Conservation (phyloP, 2,113 vertebrate genomes). For the Sinocyclocheilus anshuiensis region DNA sequence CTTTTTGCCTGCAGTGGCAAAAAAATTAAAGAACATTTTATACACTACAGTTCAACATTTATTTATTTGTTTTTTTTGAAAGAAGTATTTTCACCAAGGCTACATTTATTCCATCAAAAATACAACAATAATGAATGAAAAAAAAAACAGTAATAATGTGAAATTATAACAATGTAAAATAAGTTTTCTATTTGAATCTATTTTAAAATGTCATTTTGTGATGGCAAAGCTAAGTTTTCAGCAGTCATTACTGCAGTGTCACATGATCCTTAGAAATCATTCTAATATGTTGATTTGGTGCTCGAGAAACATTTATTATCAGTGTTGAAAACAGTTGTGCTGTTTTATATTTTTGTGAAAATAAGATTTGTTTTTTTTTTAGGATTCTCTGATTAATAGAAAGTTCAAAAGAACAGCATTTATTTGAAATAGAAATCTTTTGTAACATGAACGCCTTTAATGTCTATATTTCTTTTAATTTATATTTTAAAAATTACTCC, state of each 20-base stretch:
- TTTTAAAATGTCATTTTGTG: background rate
- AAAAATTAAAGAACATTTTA: background rate
- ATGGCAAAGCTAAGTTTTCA: background rate
- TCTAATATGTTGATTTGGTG: background rate
- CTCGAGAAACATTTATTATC: background rate
- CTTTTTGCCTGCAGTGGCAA: background rate
- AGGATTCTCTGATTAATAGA: background rate
- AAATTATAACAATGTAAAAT: background rate
- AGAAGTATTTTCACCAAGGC: background rate
- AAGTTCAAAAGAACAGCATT: background rate
- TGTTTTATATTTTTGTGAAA: too few species aligned
- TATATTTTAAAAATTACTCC: background rate
- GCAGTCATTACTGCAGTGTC: background rate
- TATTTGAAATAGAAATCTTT: background rate
- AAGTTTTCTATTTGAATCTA: background rate
- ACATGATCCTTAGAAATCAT: background rate
- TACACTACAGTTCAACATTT: background rate
- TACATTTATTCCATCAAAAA: background rate
- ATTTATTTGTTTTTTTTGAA: background rate
- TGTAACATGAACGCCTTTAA: background rate
- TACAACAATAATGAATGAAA: too few species aligned
- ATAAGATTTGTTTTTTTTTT: too few species aligned
- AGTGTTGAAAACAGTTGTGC: too few species aligned
- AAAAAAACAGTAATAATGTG: background rate
- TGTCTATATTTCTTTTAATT: background rate